Base-by-base conservation (phyloP, 1,140 invertebrate genomes). In the Holcopasites calliopsidis region DNA sequence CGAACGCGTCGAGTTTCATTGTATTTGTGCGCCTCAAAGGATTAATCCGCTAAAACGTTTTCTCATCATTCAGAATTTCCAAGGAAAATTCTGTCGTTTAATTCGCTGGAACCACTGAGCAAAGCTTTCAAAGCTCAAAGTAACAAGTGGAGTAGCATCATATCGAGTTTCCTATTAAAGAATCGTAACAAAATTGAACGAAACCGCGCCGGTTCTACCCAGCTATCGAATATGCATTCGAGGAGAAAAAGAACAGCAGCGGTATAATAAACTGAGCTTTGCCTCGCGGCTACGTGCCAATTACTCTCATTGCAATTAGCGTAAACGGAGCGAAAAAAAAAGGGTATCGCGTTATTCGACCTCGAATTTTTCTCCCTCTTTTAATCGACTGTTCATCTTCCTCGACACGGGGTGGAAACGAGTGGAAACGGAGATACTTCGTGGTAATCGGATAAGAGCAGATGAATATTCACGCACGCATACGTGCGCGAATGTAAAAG, bases 391-490 rank as follows among this genome's bases (percentile, higher is more conserved):
- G 58, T 72, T 52, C 44, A 44, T 73, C 49, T 66, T 55, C 38
- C n/a, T n/a, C 40, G 44, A 55, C 71, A 31, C 28, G 50, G 55
- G 71, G 28, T 55, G 38, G 31, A 55, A 66, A 35, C 61, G 71
- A 66, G 60, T 54, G 38, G 61, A 73, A 73, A 55, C 61, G 61
- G 38, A 55, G 61, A 73, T 73, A 73, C 62, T 65, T 66, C 28
- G n/a, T 28, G 49, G 54, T 73, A 73, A 73, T 73, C 71, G 71
- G 61, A 73, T 73, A 38, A 73, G 61, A 44, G 50, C 61, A 42
- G 61, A 73, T 73, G 71, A 73, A 73, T 73, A 73, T 73, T 73
- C 71, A 73, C 38, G 38, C 40, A 66, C 61, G 61, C 61, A 54
- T 73, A 66, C 61, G 61, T 42, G 61, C 61, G 7, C 38, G 16